These are phyloP conservation scores for Numenius phaeopus DNA, from an alignment of 2,797 vertebrate genomes.

Conservation along the genomic window DNA sequence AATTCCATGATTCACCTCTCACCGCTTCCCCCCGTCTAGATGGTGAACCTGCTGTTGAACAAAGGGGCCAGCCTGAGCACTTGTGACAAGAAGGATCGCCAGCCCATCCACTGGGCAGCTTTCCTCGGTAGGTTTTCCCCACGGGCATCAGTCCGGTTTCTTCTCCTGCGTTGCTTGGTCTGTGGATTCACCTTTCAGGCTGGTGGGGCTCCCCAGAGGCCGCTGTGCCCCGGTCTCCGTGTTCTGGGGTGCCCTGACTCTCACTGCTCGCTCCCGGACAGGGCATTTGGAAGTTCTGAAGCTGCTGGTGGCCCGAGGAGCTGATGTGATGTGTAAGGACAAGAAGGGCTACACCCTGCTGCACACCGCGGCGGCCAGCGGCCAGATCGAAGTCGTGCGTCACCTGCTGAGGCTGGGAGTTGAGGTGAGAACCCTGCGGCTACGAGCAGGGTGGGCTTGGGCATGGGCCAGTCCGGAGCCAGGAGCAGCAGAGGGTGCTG, in stretches of 20 bases:
- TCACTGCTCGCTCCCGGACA: constrained; percentile 8
- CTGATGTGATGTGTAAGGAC: constrained; percentile 92
- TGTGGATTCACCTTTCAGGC: accelerated
- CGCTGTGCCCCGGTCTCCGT: accelerated
- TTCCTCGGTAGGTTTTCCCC: constrained; percentile 86
- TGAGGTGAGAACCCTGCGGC: constrained; percentile 82
- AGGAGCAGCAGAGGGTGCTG: background rate
- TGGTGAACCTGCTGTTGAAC: constrained; percentile 93
- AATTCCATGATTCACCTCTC: background rate
- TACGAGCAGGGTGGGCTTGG: accelerated
- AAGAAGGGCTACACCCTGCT: constrained; percentile 95
- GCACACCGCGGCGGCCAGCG: constrained; percentile 93
- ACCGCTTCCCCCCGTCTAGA: constrained; percentile 71
- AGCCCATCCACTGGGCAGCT: constrained; percentile 95
- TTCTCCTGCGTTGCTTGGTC: accelerated
- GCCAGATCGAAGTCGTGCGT: constrained; percentile 93
- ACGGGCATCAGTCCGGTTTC: accelerated
- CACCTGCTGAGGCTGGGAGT: constrained; percentile 92
- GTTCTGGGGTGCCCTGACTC: accelerated
- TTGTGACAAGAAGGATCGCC: constrained; percentile 95
- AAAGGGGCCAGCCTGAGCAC: constrained; percentile 94
- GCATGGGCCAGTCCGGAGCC: background rate
- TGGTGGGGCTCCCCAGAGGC: background rate
- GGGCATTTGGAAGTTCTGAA: constrained; percentile 94
- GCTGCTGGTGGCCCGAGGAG: constrained; percentile 91